Base-by-base conservation (phyloP, 1,140 invertebrate species). In the Aphaenogaster floridana region DNA sequence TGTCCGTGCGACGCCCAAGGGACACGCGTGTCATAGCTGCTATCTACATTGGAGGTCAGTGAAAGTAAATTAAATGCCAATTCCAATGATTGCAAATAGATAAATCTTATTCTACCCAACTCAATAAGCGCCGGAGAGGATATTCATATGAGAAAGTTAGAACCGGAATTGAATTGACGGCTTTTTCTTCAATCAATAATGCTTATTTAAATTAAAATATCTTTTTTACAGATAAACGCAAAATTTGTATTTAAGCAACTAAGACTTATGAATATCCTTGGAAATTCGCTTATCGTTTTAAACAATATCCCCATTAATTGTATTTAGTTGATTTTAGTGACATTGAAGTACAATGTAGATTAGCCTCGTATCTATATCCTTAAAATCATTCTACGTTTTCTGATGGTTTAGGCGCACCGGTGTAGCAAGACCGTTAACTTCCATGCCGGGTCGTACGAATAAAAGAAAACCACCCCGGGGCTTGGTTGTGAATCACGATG, bases 401-500 rank as follows among this genome's bases (percentile, higher is more conserved):
- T 83, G 85, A 92, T 92, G 86, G 90, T 94, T 89, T 94, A 95
- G 95, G 94, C 95, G 94, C 76, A 95, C 94, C 64, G 95, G 95
- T 90, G 95, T 95, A 61, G 95, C 94, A 85, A 94, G 95, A 89
- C 95, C 95, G 45, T 93, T 95, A 92, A 95, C 94, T 92, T 96
- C 96, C 86, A 96, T 97, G 95, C 96, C 97, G 92, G 97, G 97
- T 94, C 97, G 98, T 93, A 93, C 95, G 68, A 97, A 98, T 96
- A 99, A 99, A 96, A 97, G 98, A 93, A 98, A 98, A 94, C 98
- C 99, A 87, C 99, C 99, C 48, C 97, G 98, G 88, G 99, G 99
- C 95, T 99, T 99, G 97, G 98, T 99, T 96, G 98, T 99, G 94
- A 99, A 99, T 96, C 98, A 99, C 95, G 99, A 99, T 95, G 99